A percentile compares a stretch with the other conserved stretches of the same genome.
phyloP scores from a whole-genome alignment of 1,140 invertebrate genomes.

The Magallana ariakensis region DNA sequence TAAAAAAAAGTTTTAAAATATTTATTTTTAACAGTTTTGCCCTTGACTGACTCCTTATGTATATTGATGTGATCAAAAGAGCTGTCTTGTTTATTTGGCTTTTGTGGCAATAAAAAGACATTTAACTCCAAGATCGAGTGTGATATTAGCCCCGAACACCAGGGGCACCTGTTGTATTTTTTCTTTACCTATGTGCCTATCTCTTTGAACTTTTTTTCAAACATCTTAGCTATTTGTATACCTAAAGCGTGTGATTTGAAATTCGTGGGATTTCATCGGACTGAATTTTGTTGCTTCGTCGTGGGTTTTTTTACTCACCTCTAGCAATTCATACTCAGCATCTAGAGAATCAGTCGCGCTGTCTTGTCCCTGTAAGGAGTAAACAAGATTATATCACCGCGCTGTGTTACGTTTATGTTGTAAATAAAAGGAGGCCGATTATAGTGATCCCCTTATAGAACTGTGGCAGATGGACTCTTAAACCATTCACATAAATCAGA shows the following conservation, averaged over 20 bases:
- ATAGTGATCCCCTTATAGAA: conserved; percentile 10
- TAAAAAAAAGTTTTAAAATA: no score
- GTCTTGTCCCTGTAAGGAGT: conserved; percentile 42
- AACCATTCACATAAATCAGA: background rate
- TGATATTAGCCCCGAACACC: background rate
- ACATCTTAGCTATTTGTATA: background rate
- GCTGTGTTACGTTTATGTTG: no score
- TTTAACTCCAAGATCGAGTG: conserved; percentile 20
- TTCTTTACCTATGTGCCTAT: conserved; percentile 2
- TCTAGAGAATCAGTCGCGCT: conserved; percentile 38
- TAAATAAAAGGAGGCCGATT: background rate
- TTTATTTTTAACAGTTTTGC: no score
- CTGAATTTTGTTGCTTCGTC: background rate
- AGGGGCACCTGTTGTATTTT: background rate
- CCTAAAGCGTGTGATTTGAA: background rate
- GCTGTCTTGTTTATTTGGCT: background rate
- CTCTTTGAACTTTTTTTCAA: conserved; percentile 7
- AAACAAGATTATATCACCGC: background rate
- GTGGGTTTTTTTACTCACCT: conserved; percentile 45
- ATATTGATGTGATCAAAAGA: conserved; percentile 14
- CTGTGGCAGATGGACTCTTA: conserved; percentile 9
- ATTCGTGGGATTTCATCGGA: background rate
- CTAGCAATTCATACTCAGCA: conserved; percentile 50
- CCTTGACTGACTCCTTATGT: background rate
- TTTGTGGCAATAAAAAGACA: conserved; percentile 23